A percentile compares a stretch with the other conserved stretches of the same genome.
phyloP scores from a whole-genome alignment of 2,888 invertebrate species.

The Ophonus ardosiacus region DNA sequence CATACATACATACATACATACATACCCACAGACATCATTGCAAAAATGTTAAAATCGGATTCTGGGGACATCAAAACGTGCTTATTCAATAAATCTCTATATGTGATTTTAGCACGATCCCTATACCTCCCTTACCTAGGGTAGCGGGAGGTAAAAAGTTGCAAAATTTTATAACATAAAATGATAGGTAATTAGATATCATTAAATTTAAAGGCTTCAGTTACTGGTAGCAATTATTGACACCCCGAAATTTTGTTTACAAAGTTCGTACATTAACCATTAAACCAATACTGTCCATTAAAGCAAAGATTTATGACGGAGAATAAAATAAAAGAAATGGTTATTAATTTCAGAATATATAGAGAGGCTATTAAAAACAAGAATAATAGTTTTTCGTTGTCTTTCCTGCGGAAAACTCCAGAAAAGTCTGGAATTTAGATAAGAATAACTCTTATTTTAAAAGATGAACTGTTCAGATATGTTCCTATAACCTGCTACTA shows the following conservation, averaged over 20 bases:
- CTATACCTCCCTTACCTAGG: too few relatives aligned
- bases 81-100: too few relatives aligned
- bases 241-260: background rate
- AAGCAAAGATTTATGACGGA: background rate
- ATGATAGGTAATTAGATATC: too few relatives aligned
- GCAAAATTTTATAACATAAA: too few relatives aligned
- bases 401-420: background rate
- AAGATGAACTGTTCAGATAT: slow-evolving; percentile 21
- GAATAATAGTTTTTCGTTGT: background rate
- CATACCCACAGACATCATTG: too few relatives aligned
- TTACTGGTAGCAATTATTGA: background rate
- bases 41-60: too few relatives aligned
- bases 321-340: background rate
- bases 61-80: too few relatives aligned
- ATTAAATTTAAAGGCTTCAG: too few relatives aligned
- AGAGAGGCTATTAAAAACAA: background rate
- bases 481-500: background rate
- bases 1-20: too few relatives aligned
- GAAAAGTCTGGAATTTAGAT: slow-evolving; percentile 36
- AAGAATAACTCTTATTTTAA: slow-evolving; percentile 22
- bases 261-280: background rate
- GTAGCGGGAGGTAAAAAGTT: too few relatives aligned
- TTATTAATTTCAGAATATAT: background rate
- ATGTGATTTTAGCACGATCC: too few relatives aligned
- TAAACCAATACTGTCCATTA: background rate